phyloP scores from a whole-genome alignment of 2,888 invertebrate species.

The Lycophotia porphyrea region DNA sequence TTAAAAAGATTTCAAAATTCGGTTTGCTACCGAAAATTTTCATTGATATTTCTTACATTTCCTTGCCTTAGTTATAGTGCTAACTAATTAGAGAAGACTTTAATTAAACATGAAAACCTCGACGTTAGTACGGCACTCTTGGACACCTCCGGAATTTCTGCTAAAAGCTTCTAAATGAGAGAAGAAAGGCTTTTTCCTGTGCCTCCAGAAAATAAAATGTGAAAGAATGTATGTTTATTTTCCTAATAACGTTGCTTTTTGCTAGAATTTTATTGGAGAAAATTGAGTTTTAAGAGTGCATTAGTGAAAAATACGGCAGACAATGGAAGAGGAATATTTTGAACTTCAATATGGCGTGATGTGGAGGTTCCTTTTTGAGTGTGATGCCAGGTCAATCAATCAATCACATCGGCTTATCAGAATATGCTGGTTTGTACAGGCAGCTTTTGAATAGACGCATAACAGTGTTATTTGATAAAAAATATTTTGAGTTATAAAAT shows the following conservation, averaged over 20 bases:
- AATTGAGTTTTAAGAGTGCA: conserved; percentile 45
- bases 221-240: conserved; percentile 48
- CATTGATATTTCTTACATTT: conserved; percentile 42
- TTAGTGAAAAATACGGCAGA: conserved; percentile 27
- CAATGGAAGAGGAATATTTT: conserved; percentile 34
- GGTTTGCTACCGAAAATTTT: conserved; percentile 14
- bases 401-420: conserved; percentile 40
- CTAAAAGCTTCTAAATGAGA: conserved; percentile 72
- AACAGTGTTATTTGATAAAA: background rate
- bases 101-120: conserved; percentile 72
- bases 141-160: conserved; percentile 62
- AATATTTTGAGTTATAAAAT: background rate
- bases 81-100: conserved; percentile 67
- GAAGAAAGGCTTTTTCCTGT: conserved; percentile 54
- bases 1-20: background rate
- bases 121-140: conserved; percentile 54
- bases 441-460: background rate
- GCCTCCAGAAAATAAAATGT: conserved; percentile 52
- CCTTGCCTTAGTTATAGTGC: conserved; percentile 38
- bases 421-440: background rate
- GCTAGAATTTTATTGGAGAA: conserved; percentile 30
- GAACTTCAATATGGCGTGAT: conserved; percentile 2
- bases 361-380: conserved; percentile 12
- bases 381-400: conserved; percentile 31
- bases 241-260: conserved; percentile 25